These are phyloP conservation scores for Planococcus citri DNA, from an alignment of 1,140 invertebrate genomes.

Conservation along the genomic window DNA sequence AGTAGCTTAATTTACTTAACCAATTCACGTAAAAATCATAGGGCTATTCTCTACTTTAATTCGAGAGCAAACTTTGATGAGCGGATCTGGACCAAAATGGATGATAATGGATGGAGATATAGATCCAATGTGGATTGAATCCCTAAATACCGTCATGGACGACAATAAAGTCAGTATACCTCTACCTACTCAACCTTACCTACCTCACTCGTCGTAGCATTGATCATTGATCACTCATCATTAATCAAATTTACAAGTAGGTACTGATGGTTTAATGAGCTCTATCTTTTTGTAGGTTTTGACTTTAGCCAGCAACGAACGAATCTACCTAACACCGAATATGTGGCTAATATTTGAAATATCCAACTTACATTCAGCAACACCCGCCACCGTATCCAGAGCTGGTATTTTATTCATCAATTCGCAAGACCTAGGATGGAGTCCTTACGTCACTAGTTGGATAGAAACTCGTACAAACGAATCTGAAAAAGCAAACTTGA, in stretches of 20 bases:
- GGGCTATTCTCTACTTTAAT: constrained; percentile 82
- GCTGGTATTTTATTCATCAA: constrained; percentile 86
- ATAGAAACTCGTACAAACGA: constrained; percentile 63
- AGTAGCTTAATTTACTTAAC: too few relatives aligned
- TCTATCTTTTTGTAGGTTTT: constrained; percentile 47
- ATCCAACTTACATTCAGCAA: constrained; percentile 80
- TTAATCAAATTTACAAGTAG: too few relatives aligned
- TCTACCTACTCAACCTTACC: neutral
- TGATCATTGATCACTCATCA: too few relatives aligned
- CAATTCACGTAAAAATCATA: too few relatives aligned
- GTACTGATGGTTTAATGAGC: too few relatives aligned
- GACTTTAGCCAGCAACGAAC: constrained; percentile 84
- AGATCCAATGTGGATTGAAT: constrained; percentile 96
- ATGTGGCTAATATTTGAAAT: constrained; percentile 94
- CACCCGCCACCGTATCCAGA: constrained; percentile 87
- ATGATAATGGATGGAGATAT: constrained; percentile 93
- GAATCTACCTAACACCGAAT: constrained; percentile 76
- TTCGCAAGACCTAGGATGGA: constrained; percentile 91
- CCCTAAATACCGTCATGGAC: constrained; percentile 77
- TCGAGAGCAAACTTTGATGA: constrained; percentile 81
- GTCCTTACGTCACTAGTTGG: constrained; percentile 88
- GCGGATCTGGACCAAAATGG: constrained; percentile 81
- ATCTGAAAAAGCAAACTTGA: constrained; percentile 63
- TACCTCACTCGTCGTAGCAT: too few relatives aligned
- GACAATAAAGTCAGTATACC: constrained; percentile 54